Evolutionary conservation across 2,113 vertebrate species (phyloP).

Genomic region (Indri indri): DNA sequence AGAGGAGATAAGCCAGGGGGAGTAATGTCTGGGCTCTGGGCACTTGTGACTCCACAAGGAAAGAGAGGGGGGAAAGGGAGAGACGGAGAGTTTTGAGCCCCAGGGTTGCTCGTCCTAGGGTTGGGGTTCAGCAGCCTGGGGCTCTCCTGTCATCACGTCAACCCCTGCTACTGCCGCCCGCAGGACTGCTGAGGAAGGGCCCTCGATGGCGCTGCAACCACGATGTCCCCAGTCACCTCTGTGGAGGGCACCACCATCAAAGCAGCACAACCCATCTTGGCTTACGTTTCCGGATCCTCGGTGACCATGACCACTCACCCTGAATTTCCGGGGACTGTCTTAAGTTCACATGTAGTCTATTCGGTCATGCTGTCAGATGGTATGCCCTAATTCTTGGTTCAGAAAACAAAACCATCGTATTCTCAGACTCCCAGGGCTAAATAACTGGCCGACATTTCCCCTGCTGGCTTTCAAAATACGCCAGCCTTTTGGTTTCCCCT

Average conservation of each 20-base stretch:
- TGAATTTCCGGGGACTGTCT: background rate
- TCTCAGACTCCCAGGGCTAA: background rate
- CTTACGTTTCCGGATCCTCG: background rate
- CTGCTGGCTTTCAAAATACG: background rate
- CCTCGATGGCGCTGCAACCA: background rate
- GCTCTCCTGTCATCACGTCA: background rate
- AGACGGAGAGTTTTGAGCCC: background rate
- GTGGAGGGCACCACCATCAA: background rate
- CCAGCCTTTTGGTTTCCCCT: slow-evolving; percentile 2
- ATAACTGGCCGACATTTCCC: background rate
- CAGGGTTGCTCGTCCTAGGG: background rate
- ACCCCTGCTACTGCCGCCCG: accelerated
- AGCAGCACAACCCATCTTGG: background rate
- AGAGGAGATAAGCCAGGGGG: background rate
- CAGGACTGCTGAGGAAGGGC: background rate
- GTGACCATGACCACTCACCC: background rate
- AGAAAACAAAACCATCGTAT: slow-evolving; percentile 20
- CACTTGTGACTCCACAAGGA: background rate
- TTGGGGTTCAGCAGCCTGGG: background rate
- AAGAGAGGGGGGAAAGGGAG: background rate
- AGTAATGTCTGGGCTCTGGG: background rate
- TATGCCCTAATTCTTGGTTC: slow-evolving; percentile 29
- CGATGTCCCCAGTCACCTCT: background rate
- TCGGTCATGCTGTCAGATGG: background rate
- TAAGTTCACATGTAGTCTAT: background rate